Evolutionary conservation across 2,888 invertebrate species (phyloP), one percentile per base, ranked within the genome.

Genomic region (Sericinus montela): DNA sequence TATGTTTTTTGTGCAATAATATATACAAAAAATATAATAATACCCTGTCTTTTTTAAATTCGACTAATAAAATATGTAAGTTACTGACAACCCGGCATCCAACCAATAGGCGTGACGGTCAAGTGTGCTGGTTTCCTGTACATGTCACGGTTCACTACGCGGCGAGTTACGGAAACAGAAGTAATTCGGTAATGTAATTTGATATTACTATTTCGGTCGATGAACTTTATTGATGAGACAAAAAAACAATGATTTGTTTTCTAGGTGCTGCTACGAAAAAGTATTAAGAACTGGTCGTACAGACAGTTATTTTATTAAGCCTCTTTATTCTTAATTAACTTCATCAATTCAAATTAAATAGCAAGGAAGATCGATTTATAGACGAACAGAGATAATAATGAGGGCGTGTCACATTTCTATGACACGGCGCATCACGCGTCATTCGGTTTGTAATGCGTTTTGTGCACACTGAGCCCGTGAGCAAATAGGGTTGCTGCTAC

Each of bases 91-190:
- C 55, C 52, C 55, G 51, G 32, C 1, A 15, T 7, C 19, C 9
- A 16, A 10, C n/a, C 45, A 45, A 41, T 38, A 10, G 39, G 51
- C 55, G 52, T 55, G 52, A 55, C 55, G 55, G 55, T 55, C 55
- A 55, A 51, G 50, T 51, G 52, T 50, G 50, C 46, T 34, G 38
- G 50, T 43, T 52, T 55, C 52, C 55, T 51, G 51, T 50, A 49
- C 51, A 48, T 39, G 50, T 39, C 48, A 44, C 43, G 48, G 16
- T 38, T 28, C 48, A 28, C 25, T 39, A 34, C 28, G 28, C 43
- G 34, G 15, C 10, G 29, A 14, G 19, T 8, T 23, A 19, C 11
- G 2, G 8, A 11, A 30, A 6, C 30, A 29, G 3, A 45, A 45
- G 23, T 41, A 50, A 50, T 41, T 15, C 45, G 40, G 50, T 39